These are phyloP conservation scores for Heteronetta atricapilla DNA, from an alignment of 2,113 vertebrate genomes.

Conservation along the genomic window DNA sequence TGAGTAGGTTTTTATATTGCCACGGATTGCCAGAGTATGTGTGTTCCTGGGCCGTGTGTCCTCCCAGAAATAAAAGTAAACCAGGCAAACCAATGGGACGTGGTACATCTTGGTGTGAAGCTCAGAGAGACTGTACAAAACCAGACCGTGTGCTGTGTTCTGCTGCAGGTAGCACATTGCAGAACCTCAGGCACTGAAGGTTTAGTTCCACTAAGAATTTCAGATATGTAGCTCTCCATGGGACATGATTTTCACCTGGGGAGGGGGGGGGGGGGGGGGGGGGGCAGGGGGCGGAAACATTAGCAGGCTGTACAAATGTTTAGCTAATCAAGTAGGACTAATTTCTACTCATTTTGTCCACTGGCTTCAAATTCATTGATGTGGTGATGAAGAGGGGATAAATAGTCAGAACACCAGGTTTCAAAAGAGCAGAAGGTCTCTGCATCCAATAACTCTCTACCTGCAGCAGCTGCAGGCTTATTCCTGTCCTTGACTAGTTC, in stretches of 20 bases:
- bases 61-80: background rate
- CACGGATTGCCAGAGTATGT: background rate
- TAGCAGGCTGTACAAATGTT: background rate
- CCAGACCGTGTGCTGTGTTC: background rate
- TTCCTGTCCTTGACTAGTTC: background rate
- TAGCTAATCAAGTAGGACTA: background rate
- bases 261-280: background rate
- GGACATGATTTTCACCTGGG: background rate
- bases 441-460: background rate
- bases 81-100: background rate
- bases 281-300: background rate
- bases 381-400: background rate
- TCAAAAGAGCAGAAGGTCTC: background rate
- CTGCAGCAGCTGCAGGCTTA: background rate
- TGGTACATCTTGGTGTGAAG: background rate
- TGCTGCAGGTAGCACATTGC: background rate
- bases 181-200: background rate
- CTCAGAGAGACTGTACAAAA: background rate
- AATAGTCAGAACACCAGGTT: background rate
- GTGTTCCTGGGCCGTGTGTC: background rate
- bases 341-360: background rate
- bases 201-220: background rate
- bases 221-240: fast-evolving
- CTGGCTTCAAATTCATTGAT: background rate
- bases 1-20: background rate